Conservation (phyloP, 2,888 invertebrate genomes). For the Pteria penguin region DNA sequence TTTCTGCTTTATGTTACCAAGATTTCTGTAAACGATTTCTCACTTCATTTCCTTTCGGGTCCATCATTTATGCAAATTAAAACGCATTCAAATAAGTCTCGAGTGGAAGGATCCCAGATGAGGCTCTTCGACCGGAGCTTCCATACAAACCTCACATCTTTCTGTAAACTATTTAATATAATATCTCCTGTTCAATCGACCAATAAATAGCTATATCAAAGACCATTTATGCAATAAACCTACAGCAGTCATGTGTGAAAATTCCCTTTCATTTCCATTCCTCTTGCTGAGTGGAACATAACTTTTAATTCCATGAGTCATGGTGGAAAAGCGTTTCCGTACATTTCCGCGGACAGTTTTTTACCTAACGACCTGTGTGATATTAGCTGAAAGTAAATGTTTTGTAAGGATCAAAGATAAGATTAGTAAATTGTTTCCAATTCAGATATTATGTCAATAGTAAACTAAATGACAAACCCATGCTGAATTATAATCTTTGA, state of each 20-base stretch:
- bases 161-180: not conserved
- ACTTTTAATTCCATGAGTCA: not conserved
- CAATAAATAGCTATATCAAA: constrained; percentile 24
- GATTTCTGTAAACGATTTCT: constrained; percentile 6
- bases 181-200: constrained; percentile 11
- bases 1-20: constrained; percentile 19
- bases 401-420: not conserved
- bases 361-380: too few species aligned
- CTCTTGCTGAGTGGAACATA: not conserved
- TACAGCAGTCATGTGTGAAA: constrained; percentile 13
- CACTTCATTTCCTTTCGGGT: constrained; percentile 27
- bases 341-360: too few species aligned
- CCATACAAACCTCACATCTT: not conserved
- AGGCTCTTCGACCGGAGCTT: not conserved
- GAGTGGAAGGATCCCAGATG: not conserved
- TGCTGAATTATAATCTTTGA: too few species aligned
- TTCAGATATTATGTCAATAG: too few species aligned
- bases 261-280: too few species aligned
- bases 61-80: constrained; percentile 41
- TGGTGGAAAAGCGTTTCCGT: not conserved
- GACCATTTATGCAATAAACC: constrained; percentile 40
- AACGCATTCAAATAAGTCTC: constrained; percentile 10
- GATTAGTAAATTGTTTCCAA: too few species aligned
- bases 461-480: too few species aligned
- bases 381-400: too few species aligned